Base-by-base conservation (phyloP, 2,797 vertebrate species). In the Loris lydekkerianus region DNA sequence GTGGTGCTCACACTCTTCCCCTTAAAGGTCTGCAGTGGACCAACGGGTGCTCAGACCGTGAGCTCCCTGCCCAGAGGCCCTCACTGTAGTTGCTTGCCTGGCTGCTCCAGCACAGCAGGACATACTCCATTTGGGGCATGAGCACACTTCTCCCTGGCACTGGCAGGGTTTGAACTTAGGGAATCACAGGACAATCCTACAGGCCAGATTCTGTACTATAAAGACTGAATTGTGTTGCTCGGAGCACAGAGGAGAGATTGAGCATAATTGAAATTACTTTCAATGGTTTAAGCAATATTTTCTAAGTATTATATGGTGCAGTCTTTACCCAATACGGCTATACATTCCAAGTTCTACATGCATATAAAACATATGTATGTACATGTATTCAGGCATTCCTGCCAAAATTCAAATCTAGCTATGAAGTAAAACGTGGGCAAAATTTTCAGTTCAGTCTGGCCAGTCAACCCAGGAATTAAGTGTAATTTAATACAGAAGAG, bases 381-480 rank as follows among this genome's bases (percentile, higher is more conserved):
- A 3, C 7, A 13, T 3, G 7, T 21, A 37, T 21, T 60, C n/a
- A 53, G 5, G 27, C 21, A 49, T 49, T 76, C n/a, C 14, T 78
- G 69, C 21, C 14, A 40, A 9, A 93, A 49, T 96, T 34, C 60
- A 96, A 81, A 58, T 49, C 72, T 61, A 23, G 3, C 37, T 53
- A 18, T 34, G n/a, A 89, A 34, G 25, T 84, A 96, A 92, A 93
- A 89, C 17, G 27, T 76, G 25, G 63, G 9, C 31, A 93, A 81
- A 23, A 23, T 46, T 88, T 93, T 90, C 58, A 82, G 17, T 58
- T 94, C 61, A 73, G 1, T 91, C 37, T 61, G n/a, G 25, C 43
- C 49, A 76, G 7, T 87, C 63, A 93, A 58, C 21, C 73, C 29
- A 92, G 63, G 37, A 92, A 89, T 27, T 70, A 2, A 89, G 8